These are phyloP conservation scores for Pseudonaja textilis DNA, from an alignment of 2,113 vertebrate genomes.

Conservation along the genomic window DNA sequence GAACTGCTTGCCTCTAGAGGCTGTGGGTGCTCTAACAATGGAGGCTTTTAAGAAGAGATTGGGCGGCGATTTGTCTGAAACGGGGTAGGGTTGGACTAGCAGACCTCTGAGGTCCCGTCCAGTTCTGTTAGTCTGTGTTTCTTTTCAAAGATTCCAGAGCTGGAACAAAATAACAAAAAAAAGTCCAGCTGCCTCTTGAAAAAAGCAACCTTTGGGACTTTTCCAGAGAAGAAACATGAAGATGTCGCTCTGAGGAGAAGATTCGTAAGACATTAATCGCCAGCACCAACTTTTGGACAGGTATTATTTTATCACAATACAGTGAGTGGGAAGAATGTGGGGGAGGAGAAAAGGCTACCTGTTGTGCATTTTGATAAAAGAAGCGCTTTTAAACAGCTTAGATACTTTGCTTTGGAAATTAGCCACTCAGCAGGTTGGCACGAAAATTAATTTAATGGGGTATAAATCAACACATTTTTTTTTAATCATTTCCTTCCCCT, in stretches of 20 bases:
- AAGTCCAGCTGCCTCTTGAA: too few relatives aligned
- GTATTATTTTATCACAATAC: constrained; percentile 10
- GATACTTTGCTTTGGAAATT: constrained; percentile 66
- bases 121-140: neutral
- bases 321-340: neutral
- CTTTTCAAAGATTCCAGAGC: too few relatives aligned
- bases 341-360: neutral
- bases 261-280: neutral
- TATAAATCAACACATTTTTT: constrained; percentile 70
- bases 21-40: too few relatives aligned
- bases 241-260: neutral
- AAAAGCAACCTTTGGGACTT: too few relatives aligned
- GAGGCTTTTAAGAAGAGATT: too few relatives aligned
- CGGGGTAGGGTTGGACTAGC: too few relatives aligned
- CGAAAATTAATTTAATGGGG: constrained; percentile 79
- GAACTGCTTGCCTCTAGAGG: too few relatives aligned
- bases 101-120: neutral
- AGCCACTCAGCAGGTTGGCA: constrained; percentile 67
- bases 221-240: too few relatives aligned
- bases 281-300: constrained; percentile 22
- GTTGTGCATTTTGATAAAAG: constrained; percentile 51
- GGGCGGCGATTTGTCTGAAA: too few relatives aligned
- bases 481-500: constrained; percentile 63
- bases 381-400: constrained; percentile 62
- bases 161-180: too few relatives aligned